Conservation (phyloP, 2,797 vertebrate genomes). For the Danio jaintianensis region DNA sequence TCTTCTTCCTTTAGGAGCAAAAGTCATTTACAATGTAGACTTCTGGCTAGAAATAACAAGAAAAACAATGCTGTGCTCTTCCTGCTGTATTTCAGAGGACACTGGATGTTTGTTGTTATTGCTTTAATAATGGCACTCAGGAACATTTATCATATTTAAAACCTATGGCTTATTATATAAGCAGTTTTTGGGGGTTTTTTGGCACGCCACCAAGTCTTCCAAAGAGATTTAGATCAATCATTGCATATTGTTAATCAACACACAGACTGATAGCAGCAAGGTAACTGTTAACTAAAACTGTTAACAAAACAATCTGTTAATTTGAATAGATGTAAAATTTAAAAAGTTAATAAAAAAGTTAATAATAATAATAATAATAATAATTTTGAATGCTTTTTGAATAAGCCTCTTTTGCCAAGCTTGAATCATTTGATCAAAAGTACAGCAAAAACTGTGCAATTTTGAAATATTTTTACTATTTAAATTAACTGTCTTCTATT, state of each 20-base stretch:
- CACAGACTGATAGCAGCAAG: neutral
- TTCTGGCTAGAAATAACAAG: slow-evolving; percentile 28
- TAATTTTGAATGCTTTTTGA: too few relatives aligned
- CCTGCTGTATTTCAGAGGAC: slow-evolving; percentile 10
- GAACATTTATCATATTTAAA: slow-evolving; percentile 24
- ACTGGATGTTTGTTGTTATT: neutral
- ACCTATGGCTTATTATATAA: neutral
- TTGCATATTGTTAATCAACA: neutral
- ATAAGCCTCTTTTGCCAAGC: too few relatives aligned
- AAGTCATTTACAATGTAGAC: slow-evolving; percentile 4
- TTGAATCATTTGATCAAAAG: too few relatives aligned
- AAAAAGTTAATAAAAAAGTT: neutral
- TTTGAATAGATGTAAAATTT: neutral
- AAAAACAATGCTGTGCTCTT: neutral
- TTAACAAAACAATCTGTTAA: neutral
- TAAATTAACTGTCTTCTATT: too few relatives aligned
- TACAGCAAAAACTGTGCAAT: too few relatives aligned
- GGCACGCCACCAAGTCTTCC: too few relatives aligned
- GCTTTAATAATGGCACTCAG: neutral
- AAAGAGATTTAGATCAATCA: neutral
- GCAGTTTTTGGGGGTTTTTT: too few relatives aligned
- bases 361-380: too few relatives aligned
- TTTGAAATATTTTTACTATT: too few relatives aligned
- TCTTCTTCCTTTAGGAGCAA: neutral
- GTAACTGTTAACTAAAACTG: neutral